Evolutionary conservation across 2,888 invertebrate genomes (phyloP).

Genomic region (Cephonodes hylas): DNA sequence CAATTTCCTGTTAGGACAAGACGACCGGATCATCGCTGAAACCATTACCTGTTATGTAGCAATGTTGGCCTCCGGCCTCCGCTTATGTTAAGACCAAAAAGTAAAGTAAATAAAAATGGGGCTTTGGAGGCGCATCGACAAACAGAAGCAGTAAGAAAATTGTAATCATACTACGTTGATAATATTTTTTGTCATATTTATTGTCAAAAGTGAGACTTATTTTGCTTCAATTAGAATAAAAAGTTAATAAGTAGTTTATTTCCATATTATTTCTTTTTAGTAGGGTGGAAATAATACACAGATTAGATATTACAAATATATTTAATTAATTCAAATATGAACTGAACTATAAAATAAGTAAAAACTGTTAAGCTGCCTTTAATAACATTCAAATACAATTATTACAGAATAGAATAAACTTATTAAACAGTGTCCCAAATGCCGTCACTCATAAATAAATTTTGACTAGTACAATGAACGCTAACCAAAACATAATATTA

Average conservation of each 20-base stretch:
- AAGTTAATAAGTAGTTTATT: neutral
- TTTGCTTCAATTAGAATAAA: neutral
- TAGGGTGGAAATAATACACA: conserved; percentile 39
- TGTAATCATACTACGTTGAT: neutral
- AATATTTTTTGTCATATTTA: neutral
- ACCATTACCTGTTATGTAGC: neutral
- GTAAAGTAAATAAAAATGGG: neutral
- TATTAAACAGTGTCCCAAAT: conserved; percentile 37
- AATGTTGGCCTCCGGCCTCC: neutral
- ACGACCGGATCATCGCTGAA: neutral
- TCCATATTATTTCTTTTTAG: neutral
- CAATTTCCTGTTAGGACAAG: neutral
- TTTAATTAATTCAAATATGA: conserved; percentile 69
- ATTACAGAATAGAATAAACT: conserved; percentile 39
- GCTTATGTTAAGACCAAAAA: neutral
- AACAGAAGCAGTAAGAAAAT: neutral
- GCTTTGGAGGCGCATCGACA: neutral
- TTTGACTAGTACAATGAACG: conserved; percentile 74
- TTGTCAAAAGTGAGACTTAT: neutral
- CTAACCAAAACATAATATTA: conserved; percentile 33
- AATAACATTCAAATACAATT: conserved; percentile 55
- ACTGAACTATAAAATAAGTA: conserved; percentile 69
- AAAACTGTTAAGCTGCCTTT: conserved; percentile 66
- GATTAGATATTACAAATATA: conserved; percentile 76
- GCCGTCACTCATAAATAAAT: conserved; percentile 61